Evolutionary conservation across 2,797 vertebrate species (phyloP), one percentile per base, ranked within the genome.

Genomic region (Arrhamphus sclerolepis): DNA sequence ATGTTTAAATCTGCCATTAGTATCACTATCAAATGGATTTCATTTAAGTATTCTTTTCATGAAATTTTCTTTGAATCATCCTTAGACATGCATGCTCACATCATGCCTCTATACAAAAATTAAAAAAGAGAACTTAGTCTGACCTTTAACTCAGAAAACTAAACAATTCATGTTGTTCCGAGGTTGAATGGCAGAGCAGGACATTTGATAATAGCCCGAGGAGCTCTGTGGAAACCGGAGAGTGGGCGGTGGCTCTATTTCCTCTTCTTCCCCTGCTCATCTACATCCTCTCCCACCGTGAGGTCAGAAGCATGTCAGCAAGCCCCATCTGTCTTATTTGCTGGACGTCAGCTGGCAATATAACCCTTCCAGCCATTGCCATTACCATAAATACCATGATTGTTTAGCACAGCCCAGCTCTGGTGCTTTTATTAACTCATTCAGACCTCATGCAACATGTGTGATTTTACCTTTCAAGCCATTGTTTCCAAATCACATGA

Each of bases 161-260:
- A 66, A 78, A 60, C 50, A 56, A 41, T n/a, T 53, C 2, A 43
- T 53, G 56, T 31, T 59, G 47, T 56, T 64, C 49, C 38, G 51
- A 69, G 48, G 43, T 31, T 75, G 52, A 85, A 65, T 39, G 71
- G 61, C 54, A 42, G 55, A 72, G 67, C 56, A 56, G 71, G 69
- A 84, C 77, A 49, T 77, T 68, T 61, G 70, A 81, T 59, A 70
- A 56, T 72, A 74, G 59, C 56, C 78, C 55, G 55, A 49, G 56
- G 56, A 73, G 75, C 66, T 74, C 75, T 65, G 61, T 79, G 78
- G 64, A 87, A 87, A 72, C 61, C 77, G 75, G 83, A 76, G 77
- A 88, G 83, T 84, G 78, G 88, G 86, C 43, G 83, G 64, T 18
- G 73, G 74, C 82, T 87, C 80, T 55, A 81, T 85, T 89, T 89